These are phyloP conservation scores for Eurytoma californica DNA, from an alignment of 2,888 invertebrate genomes.

Conservation along the genomic window DNA sequence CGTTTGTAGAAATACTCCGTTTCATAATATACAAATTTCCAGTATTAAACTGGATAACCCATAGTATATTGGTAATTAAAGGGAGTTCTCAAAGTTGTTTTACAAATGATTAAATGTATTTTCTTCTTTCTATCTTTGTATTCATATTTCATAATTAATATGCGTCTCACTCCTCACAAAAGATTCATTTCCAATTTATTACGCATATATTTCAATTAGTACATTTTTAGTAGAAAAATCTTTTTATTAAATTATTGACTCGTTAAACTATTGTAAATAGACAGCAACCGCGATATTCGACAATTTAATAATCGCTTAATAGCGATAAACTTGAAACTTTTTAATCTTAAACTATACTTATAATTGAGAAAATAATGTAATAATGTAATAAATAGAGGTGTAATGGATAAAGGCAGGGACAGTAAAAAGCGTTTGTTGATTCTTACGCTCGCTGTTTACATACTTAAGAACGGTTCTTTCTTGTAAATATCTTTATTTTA, in stretches of 20 bases:
- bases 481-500: constrained; percentile 76
- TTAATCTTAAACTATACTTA: not conserved
- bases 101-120: constrained; percentile 25
- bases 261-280: constrained; percentile 47
- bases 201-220: not conserved
- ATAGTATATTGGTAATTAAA: constrained; percentile 29
- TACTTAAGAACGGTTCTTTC: constrained; percentile 61
- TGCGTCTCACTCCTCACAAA: constrained; percentile 6
- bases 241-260: constrained; percentile 14
- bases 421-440: constrained; percentile 43
- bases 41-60: constrained; percentile 23
- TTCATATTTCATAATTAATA: not conserved
- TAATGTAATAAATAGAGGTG: constrained; percentile 16
- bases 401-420: constrained; percentile 43
- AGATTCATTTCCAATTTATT: constrained; percentile 25
- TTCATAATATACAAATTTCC: constrained; percentile 27
- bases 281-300: constrained; percentile 14
- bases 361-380: constrained; percentile 15
- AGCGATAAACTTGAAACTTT: constrained; percentile 16
- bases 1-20: constrained; percentile 48
- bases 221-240: constrained; percentile 12
- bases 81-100: constrained; percentile 34
- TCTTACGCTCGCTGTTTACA: constrained; percentile 42
- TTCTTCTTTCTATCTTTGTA: constrained; percentile 25
- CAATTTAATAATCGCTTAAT: constrained; percentile 1